Evolutionary conservation across 2,888 invertebrate genomes (phyloP).

Genomic region (Sminthurides aquaticus): DNA sequence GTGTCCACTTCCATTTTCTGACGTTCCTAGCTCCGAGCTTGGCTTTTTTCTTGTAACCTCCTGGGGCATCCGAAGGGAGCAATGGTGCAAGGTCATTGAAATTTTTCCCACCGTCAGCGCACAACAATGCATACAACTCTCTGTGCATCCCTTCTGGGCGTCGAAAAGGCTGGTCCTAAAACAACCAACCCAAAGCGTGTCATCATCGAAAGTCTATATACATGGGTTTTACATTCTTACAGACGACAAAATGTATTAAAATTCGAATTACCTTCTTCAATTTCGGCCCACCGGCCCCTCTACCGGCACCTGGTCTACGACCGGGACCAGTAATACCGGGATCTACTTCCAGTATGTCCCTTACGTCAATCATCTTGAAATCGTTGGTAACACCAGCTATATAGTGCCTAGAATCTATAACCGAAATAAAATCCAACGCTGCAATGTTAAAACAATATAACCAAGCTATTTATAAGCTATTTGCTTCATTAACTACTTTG

Average conservation of each 20-base stretch:
- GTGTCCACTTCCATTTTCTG: slow-evolving; percentile 93
- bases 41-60: slow-evolving; percentile 91
- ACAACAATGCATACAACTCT: slow-evolving; percentile 90
- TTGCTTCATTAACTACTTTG: too few relatives aligned
- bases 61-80: slow-evolving; percentile 82
- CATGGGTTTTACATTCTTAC: not conserved
- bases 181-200: not conserved
- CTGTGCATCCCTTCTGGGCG: slow-evolving; percentile 97
- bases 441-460: not conserved
- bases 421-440: too few relatives aligned
- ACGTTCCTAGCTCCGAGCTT: slow-evolving; percentile 91
- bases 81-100: slow-evolving; percentile 66
- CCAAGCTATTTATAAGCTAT: too few relatives aligned
- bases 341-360: slow-evolving; percentile 87
- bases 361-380: slow-evolving; percentile 75
- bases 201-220: not conserved
- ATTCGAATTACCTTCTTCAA: slow-evolving; percentile 63
- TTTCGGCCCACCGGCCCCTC: slow-evolving; percentile 59
- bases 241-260: not conserved
- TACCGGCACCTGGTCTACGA: slow-evolving; percentile 6
- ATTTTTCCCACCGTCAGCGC: slow-evolving; percentile 53
- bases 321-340: slow-evolving; percentile 15
- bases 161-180: slow-evolving; percentile 51
- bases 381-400: too few relatives aligned
- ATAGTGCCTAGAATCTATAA: too few relatives aligned